Evolutionary conservation across 2,888 invertebrate genomes (phyloP), one percentile per base, ranked within the genome.

Genomic region (Machimus atricapillus): DNA sequence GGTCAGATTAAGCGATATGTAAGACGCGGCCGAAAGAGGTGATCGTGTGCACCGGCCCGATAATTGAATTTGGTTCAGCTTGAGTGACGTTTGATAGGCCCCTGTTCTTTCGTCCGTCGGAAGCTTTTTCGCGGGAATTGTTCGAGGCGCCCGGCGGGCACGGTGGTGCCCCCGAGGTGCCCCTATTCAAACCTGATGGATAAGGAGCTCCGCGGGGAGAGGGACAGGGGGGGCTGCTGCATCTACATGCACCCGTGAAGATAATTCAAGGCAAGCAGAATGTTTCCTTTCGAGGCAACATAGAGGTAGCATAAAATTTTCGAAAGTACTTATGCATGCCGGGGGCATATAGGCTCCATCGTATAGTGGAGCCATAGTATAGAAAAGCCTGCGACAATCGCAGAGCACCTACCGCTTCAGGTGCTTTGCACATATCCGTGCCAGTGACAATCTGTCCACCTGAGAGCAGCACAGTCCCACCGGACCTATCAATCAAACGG

Each of bases 1-100:
- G 85, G 85, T 85, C 74, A 85, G 85, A 85, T 85, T 85, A 74
- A 85, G 85, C 46, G 85, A 85, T 74, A 85, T n/a, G n/a, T 73
- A 85, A 1, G 43, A 12, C 58, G 66, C 74, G 43, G 74, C 74
- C 74, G 85, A 40, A 40, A 43, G n/a, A 82, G 79, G 85, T 66
- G 85, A 85, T 23, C 46, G 74, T 74, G 74, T 46, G 73, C 85
- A 85, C 37, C 31, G 14, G 19, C 34, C 31, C 74, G 85, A 74
- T 85, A 74, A 85, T 85, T 85, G 85, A 85, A 74, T 74, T 74
- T 37, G 58, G 74, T 85, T 85, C 85, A 85, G 43, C 12, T 43
- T 85, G 85, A 85, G 74, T 74, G 85, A 74, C 85, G 74, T 73
- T 85, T 85, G 85, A 85, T 85, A 31, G 82, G 76, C 34, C n/a